Evolutionary conservation across 2,113 vertebrate genomes (phyloP), one percentile per base, ranked within the genome.

Genomic region (Danio rerio): DNA sequence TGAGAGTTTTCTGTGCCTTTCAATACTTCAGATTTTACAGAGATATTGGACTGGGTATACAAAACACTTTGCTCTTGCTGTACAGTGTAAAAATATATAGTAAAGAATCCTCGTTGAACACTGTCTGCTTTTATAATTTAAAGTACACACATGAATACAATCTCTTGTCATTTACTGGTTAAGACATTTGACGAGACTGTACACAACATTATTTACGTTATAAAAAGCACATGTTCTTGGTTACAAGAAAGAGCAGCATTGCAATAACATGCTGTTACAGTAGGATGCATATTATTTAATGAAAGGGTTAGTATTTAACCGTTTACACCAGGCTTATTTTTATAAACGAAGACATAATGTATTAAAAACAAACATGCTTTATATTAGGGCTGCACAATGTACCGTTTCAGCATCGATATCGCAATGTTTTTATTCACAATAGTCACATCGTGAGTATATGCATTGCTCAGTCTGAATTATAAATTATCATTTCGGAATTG

Each of bases 1-100:
- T 70, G 58, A 70, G 78, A 62, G 85, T 88, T 91, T 91, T 53
- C 87, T 89, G 90, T 91, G 91, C 92, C 89, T 94, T 92, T 88
- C 87, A 62, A 89, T 88, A 88, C 62, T 82, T 83, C 85, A 80
- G 80, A 72, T 87, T 86, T 86, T 84, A 15, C 84, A 82, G 72
- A 76, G 69, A 72, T 70, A 65, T 82, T 84, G 82, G 59, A 86
- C 58, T 73, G 65, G 56, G 76, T 80, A 76, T 31, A 72, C 16
- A 69, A 62, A 59, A 85, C 58, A 50, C 76, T 78, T 86, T 73
- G 63, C 52, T 68, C 52, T 84, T 85, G 79, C 83, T 89, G 83
- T 90, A 88, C 72, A 88, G 86, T 89, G 81, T 87, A 88, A 63
- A 86, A 84, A 84, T 83, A 47, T 70, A 43, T 55, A 88, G 84